Percentiles rank a stretch among this genome's conserved stretches.
Evolutionary conservation across 2,888 invertebrate genomes (phyloP).

Genomic region (Physocephala rufipes): DNA sequence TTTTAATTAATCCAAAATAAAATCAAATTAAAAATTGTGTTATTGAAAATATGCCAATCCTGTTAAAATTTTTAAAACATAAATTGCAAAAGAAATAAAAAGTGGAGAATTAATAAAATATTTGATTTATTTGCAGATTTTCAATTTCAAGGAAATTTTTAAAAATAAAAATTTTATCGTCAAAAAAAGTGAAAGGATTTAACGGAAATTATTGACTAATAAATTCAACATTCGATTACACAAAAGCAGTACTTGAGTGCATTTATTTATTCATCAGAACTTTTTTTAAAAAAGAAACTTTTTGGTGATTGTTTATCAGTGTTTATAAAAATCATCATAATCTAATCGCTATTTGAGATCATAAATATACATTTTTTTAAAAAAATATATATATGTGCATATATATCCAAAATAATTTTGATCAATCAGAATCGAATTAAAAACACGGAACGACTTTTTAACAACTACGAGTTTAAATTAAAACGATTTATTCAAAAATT

Average conservation of each 20-base stretch:
- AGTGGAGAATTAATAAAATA: not conserved
- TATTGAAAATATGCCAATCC: not conserved
- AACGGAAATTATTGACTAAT: no score
- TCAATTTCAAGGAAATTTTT: not conserved
- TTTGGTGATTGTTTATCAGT: slow-evolving; percentile 12
- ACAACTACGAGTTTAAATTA: no score
- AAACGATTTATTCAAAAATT: not conserved
- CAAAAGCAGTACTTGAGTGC: not conserved
- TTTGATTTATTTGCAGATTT: not conserved
- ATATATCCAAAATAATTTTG: no score
- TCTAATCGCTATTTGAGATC: no score
- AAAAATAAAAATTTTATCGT: no score
- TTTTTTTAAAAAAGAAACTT: no score
- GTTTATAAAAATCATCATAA: slow-evolving; percentile 7
- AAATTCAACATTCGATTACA: not conserved
- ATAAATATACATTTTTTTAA: no score
- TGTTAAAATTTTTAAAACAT: not conserved
- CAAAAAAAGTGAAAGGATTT: no score
- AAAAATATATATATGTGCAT: no score
- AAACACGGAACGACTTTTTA: no score
- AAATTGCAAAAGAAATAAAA: not conserved
- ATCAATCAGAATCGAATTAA: no score
- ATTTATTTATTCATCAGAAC: not conserved
- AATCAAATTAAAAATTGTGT: not conserved
- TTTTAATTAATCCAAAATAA: not conserved